A percentile compares a stretch with the other conserved stretches of the same genome.
These are phyloP conservation scores for Periparus ater DNA, from an alignment of 2,797 vertebrate species.

Conservation along the genomic window DNA sequence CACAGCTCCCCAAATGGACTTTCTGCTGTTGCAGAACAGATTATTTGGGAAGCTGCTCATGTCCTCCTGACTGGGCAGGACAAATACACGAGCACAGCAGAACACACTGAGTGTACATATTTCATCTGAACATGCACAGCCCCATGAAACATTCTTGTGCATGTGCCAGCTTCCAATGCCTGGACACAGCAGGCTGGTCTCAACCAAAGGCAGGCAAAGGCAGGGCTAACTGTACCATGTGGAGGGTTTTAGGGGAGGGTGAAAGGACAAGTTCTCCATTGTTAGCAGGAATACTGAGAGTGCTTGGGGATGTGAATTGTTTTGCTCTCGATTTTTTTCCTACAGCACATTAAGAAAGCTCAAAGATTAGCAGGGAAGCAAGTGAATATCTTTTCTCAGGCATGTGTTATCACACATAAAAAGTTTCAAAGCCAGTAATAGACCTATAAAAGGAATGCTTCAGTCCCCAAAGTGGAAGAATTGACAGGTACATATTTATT, in stretches of 20 bases:
- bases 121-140: background rate
- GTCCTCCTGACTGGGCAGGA: background rate
- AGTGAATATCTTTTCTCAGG: background rate
- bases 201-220: background rate
- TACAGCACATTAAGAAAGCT: background rate
- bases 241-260: background rate
- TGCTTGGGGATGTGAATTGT: background rate
- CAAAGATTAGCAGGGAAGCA: background rate
- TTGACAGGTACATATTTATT: background rate
- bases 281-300: background rate
- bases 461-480: background rate
- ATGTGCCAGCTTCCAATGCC: background rate
- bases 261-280: slow-evolving; percentile 21
- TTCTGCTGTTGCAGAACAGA: background rate
- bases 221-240: background rate
- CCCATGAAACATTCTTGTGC: background rate
- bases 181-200: background rate
- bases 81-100: background rate
- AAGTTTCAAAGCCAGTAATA: background rate
- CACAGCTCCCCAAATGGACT: background rate
- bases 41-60: background rate
- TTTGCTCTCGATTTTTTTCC: background rate
- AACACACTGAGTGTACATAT: background rate
- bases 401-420: background rate
- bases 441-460: background rate